Base-by-base conservation (phyloP, 2,113 vertebrate species). In the Narcine bancroftii region DNA sequence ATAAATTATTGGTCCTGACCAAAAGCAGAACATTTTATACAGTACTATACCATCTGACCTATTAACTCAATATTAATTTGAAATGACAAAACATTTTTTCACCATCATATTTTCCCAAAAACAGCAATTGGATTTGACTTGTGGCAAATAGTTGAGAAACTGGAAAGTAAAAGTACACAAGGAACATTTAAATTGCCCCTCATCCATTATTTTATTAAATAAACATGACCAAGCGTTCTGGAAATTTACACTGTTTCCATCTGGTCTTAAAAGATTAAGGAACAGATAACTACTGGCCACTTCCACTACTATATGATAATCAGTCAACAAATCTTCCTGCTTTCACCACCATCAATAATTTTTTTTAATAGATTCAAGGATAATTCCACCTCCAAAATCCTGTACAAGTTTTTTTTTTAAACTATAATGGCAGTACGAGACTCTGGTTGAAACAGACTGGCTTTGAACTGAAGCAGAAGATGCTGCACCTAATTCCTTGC, bases 11-110 rank as follows among this genome's bases (percentile, higher is more conserved):
- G n/a, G 81, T n/a, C 81, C 81, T 60, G 81, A 87, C 53, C n/a
- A 87, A 56, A 19, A 87, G 50, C 56, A 56, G 50, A 56, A 36
- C 81, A 60, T 87, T 83, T 83, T 83, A 83, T 56, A 17, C 11
- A 83, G 17, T 87, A n/a, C 36, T 87, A 87, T 19, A 53, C 81
- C n/a, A 53, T 87, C 53, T 60, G 53, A 87, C n/a, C 33, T 87
- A 60, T 87, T 87, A 83, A 87, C 39, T 21, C 15, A 87, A 87
- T 87, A 87, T 87, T 87, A 87, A 87, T 63, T n/a, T 87, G 33
- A n/a, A 60, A 17, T 53, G 81, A 63, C 36, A 60, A 47, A 15
- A 56, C 24, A 56, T 83, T 83, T 26, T n/a, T 26, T 29, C 36
- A 87, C 36, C 33, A 87, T 63, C 42, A 77, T 50, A 9, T 26